phyloP scores from a whole-genome alignment of 2,797 vertebrate species.

The Manis crassicaudata region DNA sequence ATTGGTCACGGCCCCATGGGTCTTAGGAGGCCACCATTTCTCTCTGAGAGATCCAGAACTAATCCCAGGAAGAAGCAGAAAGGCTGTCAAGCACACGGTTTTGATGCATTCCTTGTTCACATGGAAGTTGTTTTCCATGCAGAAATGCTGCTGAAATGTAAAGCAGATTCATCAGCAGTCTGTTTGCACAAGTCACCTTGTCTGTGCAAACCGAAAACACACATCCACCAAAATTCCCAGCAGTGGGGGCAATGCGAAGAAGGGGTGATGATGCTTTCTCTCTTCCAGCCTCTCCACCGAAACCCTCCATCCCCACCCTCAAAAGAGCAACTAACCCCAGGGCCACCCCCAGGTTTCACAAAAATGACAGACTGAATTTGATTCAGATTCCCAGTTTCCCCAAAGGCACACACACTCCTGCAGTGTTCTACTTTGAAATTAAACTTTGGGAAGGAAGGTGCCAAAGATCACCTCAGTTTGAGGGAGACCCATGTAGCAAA shows the following conservation, averaged over 20 bases:
- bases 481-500: neutral
- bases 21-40: conserved; percentile 43
- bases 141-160: conserved; percentile 29
- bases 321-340: conserved; percentile 53
- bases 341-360: conserved; percentile 49
- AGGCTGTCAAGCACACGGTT: neutral
- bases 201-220: conserved; percentile 72
- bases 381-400: neutral
- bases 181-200: conserved; percentile 41
- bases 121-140: neutral
- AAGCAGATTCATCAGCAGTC: neutral
- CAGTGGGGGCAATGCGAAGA: conserved; percentile 52
- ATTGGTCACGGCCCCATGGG: conserved; percentile 19
- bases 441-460: conserved; percentile 36
- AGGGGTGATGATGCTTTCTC: neutral
- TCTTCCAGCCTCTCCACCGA: conserved; percentile 72
- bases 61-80: conserved; percentile 56
- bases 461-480: conserved; percentile 1
- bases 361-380: conserved; percentile 59
- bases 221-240: conserved; percentile 76
- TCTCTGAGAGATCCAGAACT: conserved; percentile 54
- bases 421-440: neutral
- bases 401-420: neutral
- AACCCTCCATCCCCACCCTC: conserved; percentile 1
- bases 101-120: neutral